Percentiles rank a stretch among this genome's conserved stretches.
These are phyloP conservation scores for Dermochelys coriacea DNA, from an alignment of 2,797 vertebrate genomes.

Conservation along the genomic window DNA sequence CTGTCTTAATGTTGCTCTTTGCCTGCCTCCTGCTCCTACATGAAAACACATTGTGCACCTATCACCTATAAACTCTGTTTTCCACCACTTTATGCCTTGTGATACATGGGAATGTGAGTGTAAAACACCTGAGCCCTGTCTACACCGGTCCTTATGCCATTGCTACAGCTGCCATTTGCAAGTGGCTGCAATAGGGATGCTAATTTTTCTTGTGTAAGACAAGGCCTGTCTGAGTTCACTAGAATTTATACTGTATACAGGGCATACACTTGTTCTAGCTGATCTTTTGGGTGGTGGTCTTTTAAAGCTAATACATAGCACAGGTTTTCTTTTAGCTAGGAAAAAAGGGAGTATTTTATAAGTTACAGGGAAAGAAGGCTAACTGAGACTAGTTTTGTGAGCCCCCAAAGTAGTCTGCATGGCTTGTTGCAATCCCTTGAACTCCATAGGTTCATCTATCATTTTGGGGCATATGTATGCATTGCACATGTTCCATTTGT, in stretches of 20 bases:
- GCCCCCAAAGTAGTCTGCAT: not conserved
- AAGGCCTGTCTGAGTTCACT: not conserved
- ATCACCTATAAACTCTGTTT: not conserved
- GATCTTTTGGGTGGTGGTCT: not conserved
- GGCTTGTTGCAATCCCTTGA: not conserved
- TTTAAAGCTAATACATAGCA: not conserved
- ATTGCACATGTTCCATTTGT: not conserved
- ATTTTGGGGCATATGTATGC: not conserved
- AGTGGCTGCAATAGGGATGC: rapidly evolving
- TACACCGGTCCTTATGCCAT: not conserved
- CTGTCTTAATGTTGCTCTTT: not conserved
- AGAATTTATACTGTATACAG: not conserved
- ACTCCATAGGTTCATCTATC: not conserved
- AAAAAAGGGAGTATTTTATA: not conserved
- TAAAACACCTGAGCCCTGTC: rapidly evolving
- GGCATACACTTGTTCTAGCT: rapidly evolving
- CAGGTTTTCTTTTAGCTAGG: not conserved
- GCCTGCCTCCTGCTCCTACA: not conserved
- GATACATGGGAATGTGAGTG: not conserved
- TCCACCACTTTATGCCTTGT: not conserved
- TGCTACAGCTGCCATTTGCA: not conserved
- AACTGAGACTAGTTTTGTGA: not conserved
- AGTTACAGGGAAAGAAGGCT: not conserved
- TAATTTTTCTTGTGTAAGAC: rapidly evolving
- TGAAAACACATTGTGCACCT: not conserved